A percentile compares a stretch with the other conserved stretches of the same genome.
Evolutionary conservation across 2,797 vertebrate species (phyloP).

Genomic region (Monodelphis domestica): DNA sequence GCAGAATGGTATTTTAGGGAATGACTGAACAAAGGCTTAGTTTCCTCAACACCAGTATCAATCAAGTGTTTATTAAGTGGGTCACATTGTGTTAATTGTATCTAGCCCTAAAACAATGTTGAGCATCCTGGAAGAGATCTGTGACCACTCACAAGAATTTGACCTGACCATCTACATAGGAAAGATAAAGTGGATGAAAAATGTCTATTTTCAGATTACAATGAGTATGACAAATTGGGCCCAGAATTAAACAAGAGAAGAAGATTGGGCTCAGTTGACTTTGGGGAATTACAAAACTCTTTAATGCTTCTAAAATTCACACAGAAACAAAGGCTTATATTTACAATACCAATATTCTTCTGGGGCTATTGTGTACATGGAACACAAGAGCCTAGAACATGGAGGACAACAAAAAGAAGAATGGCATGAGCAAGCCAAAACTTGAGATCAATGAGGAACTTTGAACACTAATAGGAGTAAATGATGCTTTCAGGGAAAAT

Average conservation of each 20-base stretch:
- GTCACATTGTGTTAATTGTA: background rate
- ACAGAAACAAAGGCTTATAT: background rate
- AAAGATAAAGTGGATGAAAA: background rate
- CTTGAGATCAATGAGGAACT: background rate
- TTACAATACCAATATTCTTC: background rate
- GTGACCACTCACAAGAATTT: background rate
- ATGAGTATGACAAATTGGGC: background rate
- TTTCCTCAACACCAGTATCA: background rate
- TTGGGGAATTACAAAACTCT: background rate
- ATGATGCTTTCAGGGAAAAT: background rate
- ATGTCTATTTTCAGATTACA: background rate
- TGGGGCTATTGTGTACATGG: background rate
- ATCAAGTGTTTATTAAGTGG: background rate
- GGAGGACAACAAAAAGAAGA: background rate
- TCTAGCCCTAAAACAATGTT: background rate
- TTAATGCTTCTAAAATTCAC: background rate
- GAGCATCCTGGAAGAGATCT: background rate
- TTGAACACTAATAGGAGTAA: background rate
- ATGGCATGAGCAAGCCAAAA: background rate
- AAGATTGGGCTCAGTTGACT: background rate
- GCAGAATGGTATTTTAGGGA: background rate
- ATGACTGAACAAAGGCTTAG: background rate
- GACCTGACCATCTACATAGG: background rate
- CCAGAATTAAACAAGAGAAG: background rate
- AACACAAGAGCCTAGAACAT: background rate